These are phyloP conservation scores for Colletes collaris DNA, from an alignment of 2,888 invertebrate species.

Conservation along the genomic window DNA sequence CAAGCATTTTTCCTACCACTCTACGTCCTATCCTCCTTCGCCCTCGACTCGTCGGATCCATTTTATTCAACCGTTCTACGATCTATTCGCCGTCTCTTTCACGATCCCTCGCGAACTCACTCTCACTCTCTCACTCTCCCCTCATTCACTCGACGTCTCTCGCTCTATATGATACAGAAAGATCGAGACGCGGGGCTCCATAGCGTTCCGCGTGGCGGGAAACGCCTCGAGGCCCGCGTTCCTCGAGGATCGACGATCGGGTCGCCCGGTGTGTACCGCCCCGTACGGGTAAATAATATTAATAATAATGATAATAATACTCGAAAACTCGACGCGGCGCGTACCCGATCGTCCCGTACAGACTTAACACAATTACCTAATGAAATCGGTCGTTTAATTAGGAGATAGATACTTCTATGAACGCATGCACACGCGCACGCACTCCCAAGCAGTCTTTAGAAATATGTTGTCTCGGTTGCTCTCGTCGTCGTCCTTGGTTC, in stretches of 20 bases:
- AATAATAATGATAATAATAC: constrained; percentile 69
- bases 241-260: constrained; percentile 40
- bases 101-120: background rate
- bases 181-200: constrained; percentile 61
- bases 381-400: constrained; percentile 71
- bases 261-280: constrained; percentile 1
- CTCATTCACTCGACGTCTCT: constrained; percentile 22
- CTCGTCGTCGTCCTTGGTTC: background rate
- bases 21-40: constrained; percentile 29
- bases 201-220: background rate
- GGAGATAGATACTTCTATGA: constrained; percentile 76
- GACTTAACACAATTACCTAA: constrained; percentile 73
- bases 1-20: constrained; percentile 26
- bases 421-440: constrained; percentile 78
- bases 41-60: background rate
- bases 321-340: constrained; percentile 61
- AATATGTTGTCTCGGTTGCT: constrained; percentile 64
- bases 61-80: no score
- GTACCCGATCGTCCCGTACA: constrained; percentile 48
- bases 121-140: background rate
- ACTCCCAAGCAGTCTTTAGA: constrained; percentile 82
- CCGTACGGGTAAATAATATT: constrained; percentile 55
- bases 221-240: constrained; percentile 25
- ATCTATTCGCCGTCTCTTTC: background rate
- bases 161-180: constrained; percentile 38